Evolutionary conservation across 2,888 invertebrate genomes (phyloP).

Genomic region (Scaptomyza parva): DNA sequence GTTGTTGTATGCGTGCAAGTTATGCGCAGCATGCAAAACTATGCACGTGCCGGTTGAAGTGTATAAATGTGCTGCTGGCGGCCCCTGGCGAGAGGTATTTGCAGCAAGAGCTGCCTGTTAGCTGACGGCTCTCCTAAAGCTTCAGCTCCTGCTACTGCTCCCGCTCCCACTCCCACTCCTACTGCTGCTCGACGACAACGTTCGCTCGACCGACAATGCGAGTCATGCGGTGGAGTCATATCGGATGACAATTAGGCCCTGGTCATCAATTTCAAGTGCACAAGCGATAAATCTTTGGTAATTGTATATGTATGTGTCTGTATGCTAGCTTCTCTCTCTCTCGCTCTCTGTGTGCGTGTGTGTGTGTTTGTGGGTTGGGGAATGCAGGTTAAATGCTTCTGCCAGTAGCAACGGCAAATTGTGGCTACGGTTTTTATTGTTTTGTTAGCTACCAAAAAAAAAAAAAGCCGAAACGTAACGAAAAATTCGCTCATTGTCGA

Average conservation of each 20-base stretch:
- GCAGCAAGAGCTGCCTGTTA: conserved; percentile 15
- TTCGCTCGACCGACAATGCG: conserved; percentile 72
- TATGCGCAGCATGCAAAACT: conserved; percentile 81
- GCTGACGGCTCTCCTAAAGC: conserved; percentile 7
- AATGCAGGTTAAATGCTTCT: conserved; percentile 68
- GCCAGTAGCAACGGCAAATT: conserved; percentile 53
- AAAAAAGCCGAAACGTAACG: too few relatives aligned
- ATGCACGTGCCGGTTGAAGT: conserved; percentile 78
- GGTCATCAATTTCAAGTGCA: conserved; percentile 81
- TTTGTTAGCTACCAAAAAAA: conserved; percentile 39
- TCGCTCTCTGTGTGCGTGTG: neutral
- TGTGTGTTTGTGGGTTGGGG: neutral
- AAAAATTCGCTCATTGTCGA: conserved; percentile 53
- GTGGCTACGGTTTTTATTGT: conserved; percentile 33
- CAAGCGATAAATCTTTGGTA: conserved; percentile 81
- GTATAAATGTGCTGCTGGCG: conserved; percentile 76
- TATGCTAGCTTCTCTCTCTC: conserved; percentile 20
- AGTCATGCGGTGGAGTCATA: conserved; percentile 81
- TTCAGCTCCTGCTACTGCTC: conserved; percentile 8
- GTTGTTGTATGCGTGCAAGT: conserved; percentile 58
- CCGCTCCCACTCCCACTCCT: conserved; percentile 4
- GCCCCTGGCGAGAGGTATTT: conserved; percentile 58
- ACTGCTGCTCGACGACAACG: conserved; percentile 45
- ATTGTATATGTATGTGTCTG: conserved; percentile 61
- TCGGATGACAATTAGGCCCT: conserved; percentile 80